phyloP scores from a whole-genome alignment of 2,888 invertebrate genomes.

The Furcula furcula region DNA sequence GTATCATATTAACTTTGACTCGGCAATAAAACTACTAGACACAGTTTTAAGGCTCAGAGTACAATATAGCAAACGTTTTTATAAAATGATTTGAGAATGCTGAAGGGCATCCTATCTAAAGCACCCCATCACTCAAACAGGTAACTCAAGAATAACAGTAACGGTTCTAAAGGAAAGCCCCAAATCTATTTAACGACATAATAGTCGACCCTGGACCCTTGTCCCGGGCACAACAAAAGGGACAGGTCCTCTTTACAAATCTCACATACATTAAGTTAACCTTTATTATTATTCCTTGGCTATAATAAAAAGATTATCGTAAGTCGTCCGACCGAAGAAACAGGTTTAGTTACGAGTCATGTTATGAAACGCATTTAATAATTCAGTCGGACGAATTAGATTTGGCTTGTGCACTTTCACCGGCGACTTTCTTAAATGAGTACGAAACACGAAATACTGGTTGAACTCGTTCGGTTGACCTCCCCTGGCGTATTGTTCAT shows the following conservation, averaged over 20 bases:
- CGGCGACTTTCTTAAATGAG: constrained; percentile 64
- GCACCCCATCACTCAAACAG: constrained; percentile 36
- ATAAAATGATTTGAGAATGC: constrained; percentile 6
- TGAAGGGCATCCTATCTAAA: constrained; percentile 32
- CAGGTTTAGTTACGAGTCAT: constrained; percentile 65
- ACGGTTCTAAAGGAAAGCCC: constrained; percentile 42
- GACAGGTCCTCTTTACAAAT: constrained; percentile 57
- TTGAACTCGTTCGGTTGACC: constrained; percentile 61
- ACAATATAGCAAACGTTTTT: background rate
- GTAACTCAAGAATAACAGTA: constrained; percentile 52
- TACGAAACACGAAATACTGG: constrained; percentile 51
- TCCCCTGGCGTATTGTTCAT: constrained; percentile 55
- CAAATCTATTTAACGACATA: constrained; percentile 54
- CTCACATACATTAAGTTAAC: constrained; percentile 53
- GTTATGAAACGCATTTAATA: constrained; percentile 71
- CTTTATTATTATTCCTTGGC: constrained; percentile 53
- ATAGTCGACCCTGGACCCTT: constrained; percentile 45
- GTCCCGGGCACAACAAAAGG: constrained; percentile 48
- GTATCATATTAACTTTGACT: background rate
- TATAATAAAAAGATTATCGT: constrained; percentile 45
- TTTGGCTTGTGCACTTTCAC: constrained; percentile 70
- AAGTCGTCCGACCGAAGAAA: constrained; percentile 37
- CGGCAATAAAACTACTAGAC: background rate
- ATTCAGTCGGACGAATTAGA: constrained; percentile 64
- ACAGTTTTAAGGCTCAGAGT: background rate